phyloP scores from a whole-genome alignment of 2,888 invertebrate species.

The Heliconius charithonia region DNA sequence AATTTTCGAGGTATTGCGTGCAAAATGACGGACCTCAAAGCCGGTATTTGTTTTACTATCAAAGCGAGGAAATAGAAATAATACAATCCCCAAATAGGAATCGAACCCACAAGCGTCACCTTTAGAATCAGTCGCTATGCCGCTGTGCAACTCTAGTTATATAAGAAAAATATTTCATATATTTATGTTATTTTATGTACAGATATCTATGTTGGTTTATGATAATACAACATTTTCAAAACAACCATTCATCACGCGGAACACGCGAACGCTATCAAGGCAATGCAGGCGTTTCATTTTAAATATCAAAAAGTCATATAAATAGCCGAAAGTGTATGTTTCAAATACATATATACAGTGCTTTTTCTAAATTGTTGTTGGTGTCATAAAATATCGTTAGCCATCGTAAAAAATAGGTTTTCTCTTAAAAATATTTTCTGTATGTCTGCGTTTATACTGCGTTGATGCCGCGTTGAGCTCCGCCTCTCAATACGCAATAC shows the following conservation, averaged over 20 bases:
- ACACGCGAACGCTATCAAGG: constrained; percentile 35
- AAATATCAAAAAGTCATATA: constrained; percentile 21
- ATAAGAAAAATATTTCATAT: neutral
- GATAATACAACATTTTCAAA: constrained; percentile 31
- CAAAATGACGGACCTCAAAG: too few relatives aligned
- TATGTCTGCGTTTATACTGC: neutral
- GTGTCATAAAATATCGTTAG: neutral
- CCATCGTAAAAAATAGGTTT: neutral
- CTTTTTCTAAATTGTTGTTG: neutral
- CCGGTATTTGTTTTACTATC: too few relatives aligned
- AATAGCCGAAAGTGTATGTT: constrained; percentile 15
- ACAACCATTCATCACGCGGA: constrained; percentile 36
- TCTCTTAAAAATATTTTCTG: neutral
- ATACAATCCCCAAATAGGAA: neutral
- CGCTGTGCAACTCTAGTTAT: neutral
- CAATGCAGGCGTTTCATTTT: constrained; percentile 34
- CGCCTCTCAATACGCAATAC: too few relatives aligned
- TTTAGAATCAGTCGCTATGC: neutral
- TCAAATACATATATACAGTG: neutral
- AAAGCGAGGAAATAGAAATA: too few relatives aligned
- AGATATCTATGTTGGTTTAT: neutral
- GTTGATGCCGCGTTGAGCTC: too few relatives aligned
- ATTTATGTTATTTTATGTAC: neutral
- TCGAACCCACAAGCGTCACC: neutral
- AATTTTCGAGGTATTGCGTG: too few relatives aligned